Evolutionary conservation across 2,888 invertebrate genomes (phyloP).

Genomic region (Gryllus longicercus): DNA sequence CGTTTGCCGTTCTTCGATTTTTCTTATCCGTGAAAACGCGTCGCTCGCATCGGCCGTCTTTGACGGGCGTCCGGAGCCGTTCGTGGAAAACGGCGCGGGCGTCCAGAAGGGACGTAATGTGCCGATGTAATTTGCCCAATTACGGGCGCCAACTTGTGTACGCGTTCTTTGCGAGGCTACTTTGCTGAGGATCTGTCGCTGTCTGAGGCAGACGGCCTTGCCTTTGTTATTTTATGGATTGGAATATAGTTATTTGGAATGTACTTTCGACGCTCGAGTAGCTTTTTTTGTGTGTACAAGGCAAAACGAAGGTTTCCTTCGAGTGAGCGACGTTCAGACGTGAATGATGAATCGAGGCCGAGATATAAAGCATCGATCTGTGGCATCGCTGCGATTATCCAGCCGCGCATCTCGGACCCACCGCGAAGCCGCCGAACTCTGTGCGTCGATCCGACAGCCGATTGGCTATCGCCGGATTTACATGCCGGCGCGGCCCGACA

Average conservation of each 20-base stretch:
- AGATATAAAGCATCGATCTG: too few species aligned
- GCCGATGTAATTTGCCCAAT: neutral
- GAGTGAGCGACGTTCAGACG: too few species aligned
- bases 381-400: too few species aligned
- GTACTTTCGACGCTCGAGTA: neutral
- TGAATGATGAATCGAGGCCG: too few species aligned
- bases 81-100: neutral
- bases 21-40: slow-evolving; percentile 10
- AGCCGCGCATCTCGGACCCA: neutral
- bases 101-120: neutral
- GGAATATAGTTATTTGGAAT: slow-evolving; percentile 1
- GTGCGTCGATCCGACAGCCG: neutral
- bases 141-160: neutral
- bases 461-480: neutral
- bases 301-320: too few species aligned
- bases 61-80: neutral
- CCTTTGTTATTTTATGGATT: neutral
- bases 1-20: neutral
- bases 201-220: neutral
- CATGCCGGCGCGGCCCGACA: neutral
- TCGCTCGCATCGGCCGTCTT: neutral
- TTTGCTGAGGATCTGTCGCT: neutral
- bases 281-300: too few species aligned
- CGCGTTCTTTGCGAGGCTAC: neutral
- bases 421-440: neutral